Base-by-base conservation (phyloP, 1,140 invertebrate species). In the Calosoma granatense region DNA sequence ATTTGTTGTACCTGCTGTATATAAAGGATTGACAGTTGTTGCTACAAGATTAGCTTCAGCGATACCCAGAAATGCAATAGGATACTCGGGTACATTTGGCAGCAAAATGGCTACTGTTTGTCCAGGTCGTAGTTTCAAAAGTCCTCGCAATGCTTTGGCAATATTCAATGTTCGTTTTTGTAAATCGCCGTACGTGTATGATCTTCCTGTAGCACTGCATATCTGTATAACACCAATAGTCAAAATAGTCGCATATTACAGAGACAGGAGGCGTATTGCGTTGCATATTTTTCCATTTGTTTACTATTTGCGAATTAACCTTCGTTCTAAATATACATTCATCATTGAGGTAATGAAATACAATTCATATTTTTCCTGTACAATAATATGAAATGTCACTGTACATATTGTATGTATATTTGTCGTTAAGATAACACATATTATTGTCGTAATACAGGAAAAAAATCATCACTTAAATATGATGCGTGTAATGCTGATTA, bases 1-100 rank as follows among this genome's bases (percentile, higher is more conserved):
- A 17, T 11, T 11, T 12, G 47, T 64, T 76, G 79, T 71, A 93
- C 91, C 82, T 64, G 81, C 60, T 3, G 87, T 93, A 64, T 92
- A 94, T 30, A 83, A 67, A 1, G 89, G 87, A 75, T 93, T 94
- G 0, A 89, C 74, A 0, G 88, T 84, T 6, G 88, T 90, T 3
- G 87, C 78, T 6, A 83, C 64, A 0, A 86, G 74, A 0, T 88
- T 90, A 19, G 85, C 82, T 61, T 83, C 78, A 1, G 86, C 65
- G 51, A 78, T 77, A 1, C 87, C 90, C 23, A 89, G 66, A 14
- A 81, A 66, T 1, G 81, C 76, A 2, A 88, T 78, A 0, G 82
- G 72, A 67, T 79, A 88, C 68, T 94, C 89, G 0, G 89, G 88
- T n/a, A 81, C 67, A 71, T 94, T 94, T 1, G 85, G 82, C 55